phyloP scores from a whole-genome alignment of 2,888 invertebrate species.

The Malthinus seriepunctatus region DNA sequence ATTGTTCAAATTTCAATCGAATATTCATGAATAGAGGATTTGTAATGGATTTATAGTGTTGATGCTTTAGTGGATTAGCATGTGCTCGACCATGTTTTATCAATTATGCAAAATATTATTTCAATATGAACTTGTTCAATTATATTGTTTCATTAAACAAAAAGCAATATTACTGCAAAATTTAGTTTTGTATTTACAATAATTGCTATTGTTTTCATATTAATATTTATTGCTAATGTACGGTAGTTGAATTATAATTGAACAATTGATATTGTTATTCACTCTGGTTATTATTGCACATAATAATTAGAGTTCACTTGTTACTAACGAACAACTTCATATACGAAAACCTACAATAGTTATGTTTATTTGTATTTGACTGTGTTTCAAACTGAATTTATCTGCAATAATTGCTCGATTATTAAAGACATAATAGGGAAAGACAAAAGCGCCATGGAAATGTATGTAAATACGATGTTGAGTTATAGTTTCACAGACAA shows the following conservation, averaged over 20 bases:
- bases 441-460: too few species aligned
- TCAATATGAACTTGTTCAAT: slow-evolving; percentile 7
- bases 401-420: too few species aligned
- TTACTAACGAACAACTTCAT: too few species aligned
- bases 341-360: too few species aligned
- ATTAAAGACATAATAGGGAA: too few species aligned
- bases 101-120: slow-evolving; percentile 22
- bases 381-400: too few species aligned
- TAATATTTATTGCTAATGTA: slow-evolving; percentile 5
- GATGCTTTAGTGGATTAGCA: slow-evolving; percentile 27
- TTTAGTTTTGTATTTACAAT: not conserved
- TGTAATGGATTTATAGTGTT: slow-evolving; percentile 31
- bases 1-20: slow-evolving; percentile 27
- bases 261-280: not conserved
- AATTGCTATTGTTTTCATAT: too few species aligned
- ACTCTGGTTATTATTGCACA: not conserved
- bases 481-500: too few species aligned
- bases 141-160: slow-evolving; percentile 1
- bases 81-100: slow-evolving; percentile 23
- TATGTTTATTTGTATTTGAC: too few species aligned
- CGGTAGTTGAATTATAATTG: not conserved
- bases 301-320: not conserved
- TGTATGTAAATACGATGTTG: too few species aligned
- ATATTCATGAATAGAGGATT: slow-evolving; percentile 31
- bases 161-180: not conserved